Evolutionary conservation across 2,888 invertebrate species (phyloP).

Genomic region (Dioctria rufipes): DNA sequence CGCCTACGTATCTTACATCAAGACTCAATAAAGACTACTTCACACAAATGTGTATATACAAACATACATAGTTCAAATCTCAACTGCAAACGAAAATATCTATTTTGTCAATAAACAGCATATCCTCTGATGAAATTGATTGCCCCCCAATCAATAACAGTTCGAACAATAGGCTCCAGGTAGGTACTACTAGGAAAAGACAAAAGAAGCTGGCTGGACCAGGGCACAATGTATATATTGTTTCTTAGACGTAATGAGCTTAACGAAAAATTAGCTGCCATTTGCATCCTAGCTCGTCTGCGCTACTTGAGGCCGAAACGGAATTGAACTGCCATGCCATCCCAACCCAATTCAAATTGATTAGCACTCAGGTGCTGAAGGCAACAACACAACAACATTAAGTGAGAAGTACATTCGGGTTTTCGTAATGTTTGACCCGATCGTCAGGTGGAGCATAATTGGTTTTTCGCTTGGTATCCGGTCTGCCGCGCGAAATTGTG

Average conservation of each 20-base stretch:
- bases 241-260: slow-evolving; percentile 21
- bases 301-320: too few species aligned
- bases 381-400: not conserved
- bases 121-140: slow-evolving; percentile 28
- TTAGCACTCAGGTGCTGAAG: slow-evolving; percentile 10
- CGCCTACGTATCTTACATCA: too few species aligned
- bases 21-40: too few species aligned
- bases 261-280: slow-evolving; percentile 22
- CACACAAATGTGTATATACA: too few species aligned
- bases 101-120: not conserved
- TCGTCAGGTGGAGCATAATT: too few species aligned
- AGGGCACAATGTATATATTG: slow-evolving; percentile 9
- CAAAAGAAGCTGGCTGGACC: not conserved
- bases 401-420: too few species aligned
- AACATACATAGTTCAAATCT: too few species aligned
- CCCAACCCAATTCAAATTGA: not conserved
- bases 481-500: too few species aligned
- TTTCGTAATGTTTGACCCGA: too few species aligned
- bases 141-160: slow-evolving; percentile 18
- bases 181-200: not conserved
- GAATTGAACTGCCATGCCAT: not conserved
- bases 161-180: not conserved
- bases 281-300: not conserved
- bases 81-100: too few species aligned
- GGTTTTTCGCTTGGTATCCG: too few species aligned